Evolutionary conservation across 1,140 invertebrate genomes (phyloP).

Genomic region (Trissolcus basalis): DNA sequence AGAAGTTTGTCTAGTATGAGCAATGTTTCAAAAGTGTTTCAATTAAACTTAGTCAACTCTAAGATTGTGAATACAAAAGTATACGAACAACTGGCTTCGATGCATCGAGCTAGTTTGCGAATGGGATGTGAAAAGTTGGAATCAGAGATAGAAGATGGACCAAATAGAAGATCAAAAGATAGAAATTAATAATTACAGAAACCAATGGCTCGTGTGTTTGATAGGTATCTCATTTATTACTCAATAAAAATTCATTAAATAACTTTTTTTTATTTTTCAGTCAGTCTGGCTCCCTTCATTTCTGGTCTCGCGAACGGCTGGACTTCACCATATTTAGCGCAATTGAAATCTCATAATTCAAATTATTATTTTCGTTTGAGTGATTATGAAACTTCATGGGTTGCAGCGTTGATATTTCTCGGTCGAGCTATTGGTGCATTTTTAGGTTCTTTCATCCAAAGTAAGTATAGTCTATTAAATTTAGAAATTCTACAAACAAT

Average conservation of each 20-base stretch:
- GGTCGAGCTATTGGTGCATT: slow-evolving; percentile 68
- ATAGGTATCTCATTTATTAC: too few relatives aligned
- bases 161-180: too few relatives aligned
- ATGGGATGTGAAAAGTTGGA: too few relatives aligned
- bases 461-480: slow-evolving; percentile 46
- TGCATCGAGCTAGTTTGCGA: too few relatives aligned
- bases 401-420: slow-evolving; percentile 70
- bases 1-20: too few relatives aligned
- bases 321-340: slow-evolving; percentile 73
- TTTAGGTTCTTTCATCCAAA: slow-evolving; percentile 66
- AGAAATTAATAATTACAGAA: too few relatives aligned
- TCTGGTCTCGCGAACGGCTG: slow-evolving; percentile 71
- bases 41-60: too few relatives aligned
- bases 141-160: too few relatives aligned
- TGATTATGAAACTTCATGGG: slow-evolving; percentile 69
- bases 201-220: too few relatives aligned
- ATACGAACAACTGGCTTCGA: too few relatives aligned
- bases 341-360: slow-evolving; percentile 63
- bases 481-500: not conserved
- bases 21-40: too few relatives aligned
- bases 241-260: not conserved
- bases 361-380: slow-evolving; percentile 61
- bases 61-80: too few relatives aligned
- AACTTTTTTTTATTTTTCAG: slow-evolving; percentile 42
- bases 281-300: slow-evolving; percentile 65